A percentile compares a stretch with the other conserved stretches of the same genome.
Evolutionary conservation across 2,888 invertebrate genomes (phyloP).

Genomic region (Melieria picta): DNA sequence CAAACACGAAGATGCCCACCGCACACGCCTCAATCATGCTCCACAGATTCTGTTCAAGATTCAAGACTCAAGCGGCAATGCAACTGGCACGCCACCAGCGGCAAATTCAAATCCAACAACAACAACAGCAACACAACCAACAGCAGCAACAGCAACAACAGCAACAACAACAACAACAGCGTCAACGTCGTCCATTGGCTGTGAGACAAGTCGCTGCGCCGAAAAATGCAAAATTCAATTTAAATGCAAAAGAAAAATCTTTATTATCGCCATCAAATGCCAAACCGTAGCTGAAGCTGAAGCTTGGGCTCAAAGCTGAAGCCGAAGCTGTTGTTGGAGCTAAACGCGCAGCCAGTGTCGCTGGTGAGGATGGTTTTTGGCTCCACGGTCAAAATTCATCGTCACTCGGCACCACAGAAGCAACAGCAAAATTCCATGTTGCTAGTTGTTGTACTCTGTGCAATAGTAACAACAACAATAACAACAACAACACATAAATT

Average conservation of each 20-base stretch:
- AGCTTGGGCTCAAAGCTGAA: no score
- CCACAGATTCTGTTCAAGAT: conserved; percentile 19
- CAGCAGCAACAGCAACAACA: conserved; percentile 4
- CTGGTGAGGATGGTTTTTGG: no score
- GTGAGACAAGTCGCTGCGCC: conserved; percentile 9
- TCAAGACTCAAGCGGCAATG: conserved; percentile 31
- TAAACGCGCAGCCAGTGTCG: no score
- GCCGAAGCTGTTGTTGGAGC: no score
- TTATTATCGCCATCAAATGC: conserved; percentile 6
- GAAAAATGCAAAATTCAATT: conserved; percentile 24
- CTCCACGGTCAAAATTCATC: no score
- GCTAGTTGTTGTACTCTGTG: background rate
- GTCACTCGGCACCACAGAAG: background rate
- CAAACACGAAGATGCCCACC: background rate
- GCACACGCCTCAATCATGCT: conserved; percentile 15
- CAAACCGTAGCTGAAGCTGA: background rate
- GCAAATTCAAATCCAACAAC: no score
- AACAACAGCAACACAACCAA: conserved; percentile 9
- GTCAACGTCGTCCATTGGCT: background rate
- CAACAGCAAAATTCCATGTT: background rate
- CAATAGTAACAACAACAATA: conserved; percentile 11
- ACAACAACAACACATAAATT: background rate
- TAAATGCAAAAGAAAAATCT: conserved; percentile 27
- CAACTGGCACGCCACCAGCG: conserved; percentile 2
- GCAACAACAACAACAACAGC: conserved; percentile 11